These are phyloP conservation scores for Acridotheres tristis DNA, from an alignment of 2,797 vertebrate species.

Conservation along the genomic window DNA sequence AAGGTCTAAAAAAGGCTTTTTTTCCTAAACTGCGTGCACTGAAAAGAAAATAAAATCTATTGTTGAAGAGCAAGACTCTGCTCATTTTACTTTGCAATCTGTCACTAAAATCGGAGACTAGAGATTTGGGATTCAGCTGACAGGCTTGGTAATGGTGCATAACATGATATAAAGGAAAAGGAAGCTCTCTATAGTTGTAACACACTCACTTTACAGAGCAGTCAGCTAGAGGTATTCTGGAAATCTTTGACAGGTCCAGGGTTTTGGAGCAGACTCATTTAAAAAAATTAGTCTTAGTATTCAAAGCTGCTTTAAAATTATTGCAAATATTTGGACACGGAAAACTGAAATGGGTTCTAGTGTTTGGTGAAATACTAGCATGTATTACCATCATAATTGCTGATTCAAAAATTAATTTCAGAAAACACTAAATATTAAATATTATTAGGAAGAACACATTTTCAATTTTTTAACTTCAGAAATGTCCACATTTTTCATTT, in stretches of 20 bases:
- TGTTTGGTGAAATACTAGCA: not conserved
- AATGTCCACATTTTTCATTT: not conserved
- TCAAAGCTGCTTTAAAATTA: not conserved
- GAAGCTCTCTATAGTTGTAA: not conserved
- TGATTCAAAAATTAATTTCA: not conserved
- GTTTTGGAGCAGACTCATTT: not conserved
- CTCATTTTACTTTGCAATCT: constrained; percentile 12
- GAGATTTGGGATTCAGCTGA: constrained; percentile 14
- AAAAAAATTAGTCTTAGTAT: not conserved
- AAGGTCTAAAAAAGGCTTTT: not conserved
- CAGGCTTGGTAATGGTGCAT: constrained; percentile 33
- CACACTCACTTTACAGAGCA: not conserved
- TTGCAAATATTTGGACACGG: not conserved
- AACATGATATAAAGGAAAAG: constrained; percentile 15
- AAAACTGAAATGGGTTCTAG: not conserved
- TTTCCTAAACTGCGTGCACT: not conserved
- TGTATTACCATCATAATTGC: not conserved
- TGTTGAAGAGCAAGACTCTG: not conserved
- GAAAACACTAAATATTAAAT: not conserved
- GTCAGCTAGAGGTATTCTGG: not conserved
- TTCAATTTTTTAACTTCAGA: not conserved
- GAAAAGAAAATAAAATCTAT: not conserved
- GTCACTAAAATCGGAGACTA: not conserved
- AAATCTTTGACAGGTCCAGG: not conserved
- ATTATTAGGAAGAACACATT: not conserved